Percentiles rank a stretch among this genome's conserved stretches.
phyloP scores from a whole-genome alignment of 2,797 vertebrate genomes.

The Channallabes apus region DNA sequence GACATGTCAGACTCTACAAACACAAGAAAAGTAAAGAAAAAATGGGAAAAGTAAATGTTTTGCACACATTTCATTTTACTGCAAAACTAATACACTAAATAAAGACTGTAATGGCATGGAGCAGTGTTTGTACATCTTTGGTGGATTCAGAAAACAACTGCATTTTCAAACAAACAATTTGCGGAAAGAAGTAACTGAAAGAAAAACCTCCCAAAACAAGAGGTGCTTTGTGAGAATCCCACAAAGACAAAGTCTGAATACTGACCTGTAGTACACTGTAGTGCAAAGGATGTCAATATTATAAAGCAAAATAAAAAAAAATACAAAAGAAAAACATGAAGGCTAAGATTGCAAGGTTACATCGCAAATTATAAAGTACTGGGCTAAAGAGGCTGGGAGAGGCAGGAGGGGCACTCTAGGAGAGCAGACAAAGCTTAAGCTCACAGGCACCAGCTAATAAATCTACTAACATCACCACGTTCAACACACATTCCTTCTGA shows the following conservation, averaged over 20 bases:
- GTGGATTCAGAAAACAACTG: not conserved
- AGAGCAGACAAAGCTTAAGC: constrained; percentile 68
- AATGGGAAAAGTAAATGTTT: not conserved
- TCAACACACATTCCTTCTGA: constrained; percentile 79
- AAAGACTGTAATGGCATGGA: no score
- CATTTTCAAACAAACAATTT: not conserved
- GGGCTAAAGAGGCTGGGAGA: constrained; percentile 3
- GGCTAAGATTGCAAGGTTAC: not conserved
- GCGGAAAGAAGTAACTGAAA: not conserved
- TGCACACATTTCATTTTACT: no score
- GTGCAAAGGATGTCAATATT: not conserved
- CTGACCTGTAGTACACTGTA: not conserved
- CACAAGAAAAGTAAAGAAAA: not conserved
- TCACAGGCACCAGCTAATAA: constrained; percentile 39
- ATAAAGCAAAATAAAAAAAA: not conserved
- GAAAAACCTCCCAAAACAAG: not conserved
- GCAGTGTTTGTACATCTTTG: not conserved
- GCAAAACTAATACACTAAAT: not conserved
- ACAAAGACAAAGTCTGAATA: constrained; percentile 1
- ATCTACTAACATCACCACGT: constrained; percentile 62
- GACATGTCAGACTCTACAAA: constrained; percentile 53
- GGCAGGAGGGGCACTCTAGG: constrained; percentile 39
- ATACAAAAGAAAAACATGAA: not conserved
- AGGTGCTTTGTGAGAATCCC: not conserved
- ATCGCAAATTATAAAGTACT: not conserved